Evolutionary conservation across 2,113 vertebrate genomes (phyloP).

Genomic region (Xenus cinereus): DNA sequence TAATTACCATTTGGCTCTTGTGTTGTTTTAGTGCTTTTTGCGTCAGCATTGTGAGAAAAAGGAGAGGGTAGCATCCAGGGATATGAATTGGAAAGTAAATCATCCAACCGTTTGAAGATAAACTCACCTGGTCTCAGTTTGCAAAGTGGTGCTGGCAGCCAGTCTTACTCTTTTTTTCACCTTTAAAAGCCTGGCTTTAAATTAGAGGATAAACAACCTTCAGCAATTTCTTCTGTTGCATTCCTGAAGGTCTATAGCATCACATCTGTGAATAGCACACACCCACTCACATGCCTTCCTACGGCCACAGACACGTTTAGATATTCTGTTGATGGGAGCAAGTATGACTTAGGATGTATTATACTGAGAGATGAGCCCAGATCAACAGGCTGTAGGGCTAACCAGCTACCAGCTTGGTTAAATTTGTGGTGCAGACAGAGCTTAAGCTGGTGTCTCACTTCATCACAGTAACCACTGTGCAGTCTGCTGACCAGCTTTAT

Average conservation of each 20-base stretch:
- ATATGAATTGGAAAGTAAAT: neutral
- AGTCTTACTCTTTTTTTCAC: neutral
- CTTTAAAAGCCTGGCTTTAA: neutral
- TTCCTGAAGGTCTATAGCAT: neutral
- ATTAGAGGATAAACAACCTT: neutral
- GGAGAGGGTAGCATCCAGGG: neutral
- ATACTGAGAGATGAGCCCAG: neutral
- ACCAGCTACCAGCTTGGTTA: neutral
- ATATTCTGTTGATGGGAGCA: neutral
- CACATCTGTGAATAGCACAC: neutral
- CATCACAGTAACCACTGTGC: neutral
- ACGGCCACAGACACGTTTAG: accelerated
- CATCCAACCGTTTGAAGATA: neutral
- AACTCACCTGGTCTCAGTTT: neutral
- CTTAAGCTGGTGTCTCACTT: neutral
- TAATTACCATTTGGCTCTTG: neutral
- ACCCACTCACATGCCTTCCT: neutral
- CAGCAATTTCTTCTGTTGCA: neutral
- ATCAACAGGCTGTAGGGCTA: neutral
- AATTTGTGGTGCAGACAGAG: neutral
- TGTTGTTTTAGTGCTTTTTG: neutral
- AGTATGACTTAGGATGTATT: neutral
- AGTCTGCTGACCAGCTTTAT: slow-evolving; percentile 12
- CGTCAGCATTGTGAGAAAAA: neutral
- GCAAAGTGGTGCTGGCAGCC: neutral